phyloP scores from a whole-genome alignment of 2,797 vertebrate genomes.

The Acestrorhynchus altus region DNA sequence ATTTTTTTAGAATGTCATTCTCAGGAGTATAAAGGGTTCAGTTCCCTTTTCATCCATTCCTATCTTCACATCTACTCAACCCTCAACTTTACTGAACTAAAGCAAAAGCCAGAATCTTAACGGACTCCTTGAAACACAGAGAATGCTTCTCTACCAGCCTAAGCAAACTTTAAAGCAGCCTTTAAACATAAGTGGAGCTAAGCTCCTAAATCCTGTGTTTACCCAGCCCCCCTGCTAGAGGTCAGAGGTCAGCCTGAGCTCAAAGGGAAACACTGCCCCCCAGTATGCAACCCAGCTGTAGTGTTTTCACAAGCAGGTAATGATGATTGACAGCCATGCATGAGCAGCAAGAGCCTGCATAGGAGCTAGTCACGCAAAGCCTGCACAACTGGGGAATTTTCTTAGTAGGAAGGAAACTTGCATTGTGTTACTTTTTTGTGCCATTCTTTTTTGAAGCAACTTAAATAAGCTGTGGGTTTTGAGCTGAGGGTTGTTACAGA shows the following conservation, averaged over 20 bases:
- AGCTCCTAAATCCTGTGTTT: constrained; percentile 79
- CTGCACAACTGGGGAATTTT: constrained; percentile 31
- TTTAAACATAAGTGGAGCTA: constrained; percentile 88
- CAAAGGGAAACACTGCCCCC: constrained; percentile 73
- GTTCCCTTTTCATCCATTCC: background rate
- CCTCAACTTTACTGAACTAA: background rate
- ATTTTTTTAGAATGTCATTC: no score
- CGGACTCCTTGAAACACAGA: background rate
- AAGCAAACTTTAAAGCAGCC: constrained; percentile 83
- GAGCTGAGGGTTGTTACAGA: background rate
- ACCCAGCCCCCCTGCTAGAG: constrained; percentile 73
- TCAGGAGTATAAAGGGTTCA: background rate
- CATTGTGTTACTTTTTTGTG: background rate
- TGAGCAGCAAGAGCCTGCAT: constrained; percentile 61
- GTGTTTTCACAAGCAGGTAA: constrained; percentile 81
- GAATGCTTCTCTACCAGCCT: constrained; percentile 73
- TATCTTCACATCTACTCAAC: background rate
- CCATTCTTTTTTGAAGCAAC: background rate
- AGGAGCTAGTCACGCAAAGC: constrained; percentile 72
- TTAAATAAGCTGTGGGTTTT: background rate
- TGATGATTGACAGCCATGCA: constrained; percentile 75
- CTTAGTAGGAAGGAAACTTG: constrained; percentile 17
- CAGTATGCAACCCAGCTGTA: constrained; percentile 62
- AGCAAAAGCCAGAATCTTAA: background rate
- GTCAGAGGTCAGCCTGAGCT: constrained; percentile 77